Base-by-base conservation (phyloP, 1,140 invertebrate genomes). In the Araneus ventricosus region DNA sequence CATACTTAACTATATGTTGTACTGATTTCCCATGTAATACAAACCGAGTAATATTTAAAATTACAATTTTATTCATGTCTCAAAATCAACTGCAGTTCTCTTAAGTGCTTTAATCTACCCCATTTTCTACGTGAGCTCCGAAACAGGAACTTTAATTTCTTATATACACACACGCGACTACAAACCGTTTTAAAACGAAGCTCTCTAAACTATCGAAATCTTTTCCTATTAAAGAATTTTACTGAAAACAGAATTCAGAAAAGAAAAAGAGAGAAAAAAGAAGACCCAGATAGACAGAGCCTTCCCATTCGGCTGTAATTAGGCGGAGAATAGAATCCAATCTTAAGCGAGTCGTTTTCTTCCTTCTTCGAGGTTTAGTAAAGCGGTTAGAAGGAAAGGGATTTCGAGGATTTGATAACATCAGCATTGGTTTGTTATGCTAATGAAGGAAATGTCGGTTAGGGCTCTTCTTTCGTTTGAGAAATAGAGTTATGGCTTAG, bases 391-490 rank as follows among this genome's bases (percentile, higher is more conserved):
- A 30, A 6, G 80, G 4, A 10, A 34, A 84, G 80, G 75, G 80
- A 84, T 84, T 84, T 52, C 24, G 24, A 27, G 41, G 80, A 84
- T 84, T 84, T 84, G 45, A 52, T 84, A 84, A 84, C 41, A 84
- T 84, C 24, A 45, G 80, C 39, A 52, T 52, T n/a, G 80, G 80
- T 84, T 84, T 84, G 80, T 84, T 84, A 84, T 84, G 80, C 80
- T 84, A 84, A 84, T 84, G 80, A 45, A 84, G 24, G 39, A 45
- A 27, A 52, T 45, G 80, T 84, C 45, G 39, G 80, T 84, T 52
- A n/a, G 39, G n/a, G 4, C 20, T 52, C 30, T 41, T 84, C 27
- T 45, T 52, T 52, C 80, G 22, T 84, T 84, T 17, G 30, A 41
- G 24, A 27, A 84, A 4, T 24, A 17, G 10, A 45, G 37, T 84